Base-by-base conservation (phyloP, 1,140 invertebrate species). In the Tachypleus tridentatus region DNA sequence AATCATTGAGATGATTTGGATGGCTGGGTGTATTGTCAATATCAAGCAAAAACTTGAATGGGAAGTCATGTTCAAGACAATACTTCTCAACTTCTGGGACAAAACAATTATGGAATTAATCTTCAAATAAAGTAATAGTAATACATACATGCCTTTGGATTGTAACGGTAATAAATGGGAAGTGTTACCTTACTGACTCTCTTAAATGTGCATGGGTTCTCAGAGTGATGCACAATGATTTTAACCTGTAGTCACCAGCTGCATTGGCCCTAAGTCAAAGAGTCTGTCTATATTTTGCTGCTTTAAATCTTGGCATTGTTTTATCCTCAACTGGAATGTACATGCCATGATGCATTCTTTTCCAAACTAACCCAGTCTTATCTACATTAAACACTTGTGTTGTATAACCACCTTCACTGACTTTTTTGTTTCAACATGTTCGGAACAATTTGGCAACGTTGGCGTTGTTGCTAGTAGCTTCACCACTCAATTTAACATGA, bases 171-270 rank as follows among this genome's bases (percentile, higher is more conserved):
- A 63, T 67, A 60, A 63, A 71, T 65, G 62, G 71, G 29, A 29
- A 29, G 29, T 29, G 29, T 29, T 29, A 29, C 29, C 29, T 29
- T 29, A 29, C 29, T 29, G 29, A 29, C 29, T 29, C 2, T 72
- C 71, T 78, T 80, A 58, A 80, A 70, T 4, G 74, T 69, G 68
- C 73, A 69, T 3, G 64, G 62, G 53, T 66, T 69, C 29, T 69
- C 64, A 49, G 58, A 64, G 29, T 66, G 64, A 8, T 57, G 63
- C n/a, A 68, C 5, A 68, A 50, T 53, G 64, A 61, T 48, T 62
- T 62, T 11, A 69, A 9, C 62, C 64, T 63, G 5, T 60, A 54
- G 51, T 61, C 60, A 49, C 61, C 64, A 64, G 9, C 53, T 7
- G 61, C 61, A 59, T 66, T 69, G n/a, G 50, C 64, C 51, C 52